These are phyloP conservation scores for Micronycteris hirsuta DNA, from an alignment of 2,113 vertebrate genomes.

Conservation along the genomic window DNA sequence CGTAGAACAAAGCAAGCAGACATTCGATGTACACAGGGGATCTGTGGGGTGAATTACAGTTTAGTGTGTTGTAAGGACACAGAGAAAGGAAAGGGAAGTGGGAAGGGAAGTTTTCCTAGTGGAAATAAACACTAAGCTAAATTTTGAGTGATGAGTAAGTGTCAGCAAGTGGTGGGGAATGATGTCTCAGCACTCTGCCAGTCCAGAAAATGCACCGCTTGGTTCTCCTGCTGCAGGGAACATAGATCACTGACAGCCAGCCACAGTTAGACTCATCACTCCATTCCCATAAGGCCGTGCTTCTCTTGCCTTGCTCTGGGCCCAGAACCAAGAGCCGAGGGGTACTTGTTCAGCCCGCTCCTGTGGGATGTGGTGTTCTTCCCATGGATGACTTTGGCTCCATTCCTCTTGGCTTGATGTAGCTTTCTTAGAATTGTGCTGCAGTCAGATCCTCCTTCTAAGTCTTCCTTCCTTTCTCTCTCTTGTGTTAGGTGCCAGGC, in stretches of 20 bases:
- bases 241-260: background rate
- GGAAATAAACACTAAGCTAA: conserved; percentile 27
- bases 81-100: background rate
- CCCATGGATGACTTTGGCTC: background rate
- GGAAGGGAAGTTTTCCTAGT: background rate
- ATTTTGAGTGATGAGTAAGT: conserved; percentile 42
- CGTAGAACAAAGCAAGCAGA: conserved; percentile 39
- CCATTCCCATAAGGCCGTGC: accelerated
- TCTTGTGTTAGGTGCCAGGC: background rate
- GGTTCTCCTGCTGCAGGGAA: background rate
- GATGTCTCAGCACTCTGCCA: background rate
- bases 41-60: background rate
- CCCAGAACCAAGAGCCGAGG: accelerated
- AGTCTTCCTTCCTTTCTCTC: background rate
- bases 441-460: background rate
- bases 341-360: background rate
- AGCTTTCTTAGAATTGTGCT: background rate
- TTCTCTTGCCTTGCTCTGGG: background rate
- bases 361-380: background rate
- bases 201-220: background rate
- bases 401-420: background rate
- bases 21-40: background rate
- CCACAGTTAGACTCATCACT: background rate
- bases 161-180: background rate
- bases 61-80: conserved; percentile 8